A percentile compares a stretch with the other conserved stretches of the same genome.
Evolutionary conservation across 2,888 invertebrate genomes (phyloP).

Genomic region (Digitonthophagus gazella): DNA sequence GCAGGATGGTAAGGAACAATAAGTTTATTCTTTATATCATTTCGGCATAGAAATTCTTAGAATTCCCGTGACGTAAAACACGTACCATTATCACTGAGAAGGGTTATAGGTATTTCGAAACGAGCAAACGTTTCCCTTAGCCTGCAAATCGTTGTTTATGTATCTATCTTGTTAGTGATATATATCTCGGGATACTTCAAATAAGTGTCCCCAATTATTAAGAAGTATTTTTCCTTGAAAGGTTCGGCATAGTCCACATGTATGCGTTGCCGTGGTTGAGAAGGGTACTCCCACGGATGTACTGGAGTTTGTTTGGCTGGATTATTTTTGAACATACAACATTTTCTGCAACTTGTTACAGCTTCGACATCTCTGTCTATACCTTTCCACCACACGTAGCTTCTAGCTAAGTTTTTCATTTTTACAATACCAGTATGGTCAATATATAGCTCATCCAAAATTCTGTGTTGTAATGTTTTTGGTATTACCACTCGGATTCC

Average conservation of each 20-base stretch:
- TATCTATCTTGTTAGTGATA: slow-evolving; percentile 29
- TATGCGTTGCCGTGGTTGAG: slow-evolving; percentile 19
- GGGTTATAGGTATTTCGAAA: slow-evolving; percentile 31
- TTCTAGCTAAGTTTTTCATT: slow-evolving; percentile 35
- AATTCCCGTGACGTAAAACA: slow-evolving; percentile 25
- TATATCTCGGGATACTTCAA: no score
- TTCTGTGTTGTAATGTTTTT: slow-evolving; percentile 22
- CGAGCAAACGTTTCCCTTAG: slow-evolving; percentile 26
- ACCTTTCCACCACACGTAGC: slow-evolving; percentile 34
- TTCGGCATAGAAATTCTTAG: no score
- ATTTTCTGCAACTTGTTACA: slow-evolving; percentile 29
- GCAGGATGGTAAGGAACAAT: no score
- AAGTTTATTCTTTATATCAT: no score
- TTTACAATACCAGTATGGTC: slow-evolving; percentile 35
- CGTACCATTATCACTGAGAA: slow-evolving; percentile 32
- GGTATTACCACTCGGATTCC: slow-evolving; percentile 27
- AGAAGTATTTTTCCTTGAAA: slow-evolving; percentile 20
- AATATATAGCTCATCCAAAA: slow-evolving; percentile 30
- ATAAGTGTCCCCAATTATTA: slow-evolving; percentile 29
- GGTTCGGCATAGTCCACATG: slow-evolving; percentile 39
- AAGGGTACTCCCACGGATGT: neutral
- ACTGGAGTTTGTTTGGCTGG: slow-evolving; percentile 11
- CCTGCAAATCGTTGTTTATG: slow-evolving; percentile 14
- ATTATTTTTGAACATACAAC: slow-evolving; percentile 25
- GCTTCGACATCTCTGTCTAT: slow-evolving; percentile 34